Conservation (phyloP, 1,140 invertebrate species). For the Aphidius ervi region DNA sequence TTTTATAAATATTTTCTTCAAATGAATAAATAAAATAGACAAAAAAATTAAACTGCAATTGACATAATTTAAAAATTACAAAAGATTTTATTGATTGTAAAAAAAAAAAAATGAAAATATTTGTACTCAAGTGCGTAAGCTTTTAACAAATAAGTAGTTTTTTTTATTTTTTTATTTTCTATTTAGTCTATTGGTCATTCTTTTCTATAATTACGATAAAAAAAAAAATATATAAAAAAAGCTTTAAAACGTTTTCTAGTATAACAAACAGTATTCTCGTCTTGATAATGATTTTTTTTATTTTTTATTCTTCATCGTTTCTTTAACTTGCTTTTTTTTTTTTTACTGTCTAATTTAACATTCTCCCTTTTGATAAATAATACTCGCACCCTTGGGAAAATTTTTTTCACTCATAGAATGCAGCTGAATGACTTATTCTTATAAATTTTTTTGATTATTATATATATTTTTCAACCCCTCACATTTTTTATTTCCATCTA, state of each 20-base stretch:
- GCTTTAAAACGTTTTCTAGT: slow-evolving; percentile 1
- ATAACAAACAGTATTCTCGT: neutral
- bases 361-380: slow-evolving; percentile 36
- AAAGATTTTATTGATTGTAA: neutral
- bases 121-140: neutral
- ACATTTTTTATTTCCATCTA: too few species aligned
- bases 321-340: neutral
- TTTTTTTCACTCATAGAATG: slow-evolving; percentile 26
- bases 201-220: slow-evolving; percentile 21
- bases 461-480: slow-evolving; percentile 13
- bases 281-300: neutral
- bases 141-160: neutral
- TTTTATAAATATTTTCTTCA: too few species aligned
- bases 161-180: too few species aligned
- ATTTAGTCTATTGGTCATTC: slow-evolving; percentile 30
- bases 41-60: neutral
- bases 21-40: too few species aligned
- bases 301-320: neutral
- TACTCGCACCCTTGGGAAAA: slow-evolving; percentile 34
- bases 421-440: slow-evolving; percentile 41
- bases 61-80: neutral
- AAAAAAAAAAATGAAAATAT: neutral
- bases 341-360: neutral
- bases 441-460: slow-evolving; percentile 28
- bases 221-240: neutral